phyloP scores from a whole-genome alignment of 2,113 vertebrate species.

The Gadus macrocephalus region DNA sequence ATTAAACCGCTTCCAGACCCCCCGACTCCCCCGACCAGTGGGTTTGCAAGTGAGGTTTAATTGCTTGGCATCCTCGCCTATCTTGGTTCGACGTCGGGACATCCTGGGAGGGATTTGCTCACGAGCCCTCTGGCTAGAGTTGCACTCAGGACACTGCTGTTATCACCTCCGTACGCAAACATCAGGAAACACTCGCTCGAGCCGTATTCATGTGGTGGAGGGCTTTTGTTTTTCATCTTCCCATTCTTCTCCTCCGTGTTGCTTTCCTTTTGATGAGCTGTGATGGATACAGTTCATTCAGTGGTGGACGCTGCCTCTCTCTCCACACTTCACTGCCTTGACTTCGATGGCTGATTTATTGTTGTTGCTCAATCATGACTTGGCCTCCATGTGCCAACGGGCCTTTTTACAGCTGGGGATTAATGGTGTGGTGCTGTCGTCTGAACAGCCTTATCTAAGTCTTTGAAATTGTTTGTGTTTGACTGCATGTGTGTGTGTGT shows the following conservation, averaged over 20 bases:
- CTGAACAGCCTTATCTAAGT: slow-evolving; percentile 38
- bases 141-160: slow-evolving; percentile 13
- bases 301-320: slow-evolving; percentile 18
- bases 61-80: slow-evolving; percentile 65
- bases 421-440: slow-evolving; percentile 48
- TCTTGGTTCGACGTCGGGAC: slow-evolving; percentile 52
- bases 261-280: slow-evolving; percentile 33
- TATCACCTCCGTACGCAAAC: slow-evolving; percentile 22
- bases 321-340: slow-evolving; percentile 11
- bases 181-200: slow-evolving; percentile 11
- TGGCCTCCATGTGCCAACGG: slow-evolving; percentile 38
- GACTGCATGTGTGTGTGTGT: slow-evolving; percentile 15
- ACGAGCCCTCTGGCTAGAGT: slow-evolving; percentile 38
- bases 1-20: slow-evolving; percentile 79
- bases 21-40: slow-evolving; percentile 66
- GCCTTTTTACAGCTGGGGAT: slow-evolving; percentile 38
- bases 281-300: slow-evolving; percentile 25
- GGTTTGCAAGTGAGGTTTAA: slow-evolving; percentile 63
- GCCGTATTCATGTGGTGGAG: neutral
- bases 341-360: slow-evolving; percentile 36
- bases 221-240: neutral
- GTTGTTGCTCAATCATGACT: slow-evolving; percentile 36
- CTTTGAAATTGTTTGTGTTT: neutral
- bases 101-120: slow-evolving; percentile 50
- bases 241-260: neutral